These are phyloP conservation scores for Ferdinandea cuprea DNA, from an alignment of 2,888 invertebrate species.

Conservation along the genomic window DNA sequence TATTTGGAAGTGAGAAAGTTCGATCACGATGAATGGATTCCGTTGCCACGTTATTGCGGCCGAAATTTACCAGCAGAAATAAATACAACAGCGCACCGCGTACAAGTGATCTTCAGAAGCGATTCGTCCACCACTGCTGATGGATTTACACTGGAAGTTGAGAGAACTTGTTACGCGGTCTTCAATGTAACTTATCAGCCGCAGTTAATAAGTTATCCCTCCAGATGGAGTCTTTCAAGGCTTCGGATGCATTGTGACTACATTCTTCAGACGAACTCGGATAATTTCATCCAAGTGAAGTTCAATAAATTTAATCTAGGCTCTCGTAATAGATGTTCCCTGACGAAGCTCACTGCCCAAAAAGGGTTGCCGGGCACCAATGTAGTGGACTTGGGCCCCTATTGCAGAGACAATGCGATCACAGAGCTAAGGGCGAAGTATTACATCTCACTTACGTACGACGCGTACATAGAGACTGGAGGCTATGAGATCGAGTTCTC, in stretches of 20 bases:
- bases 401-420: conserved; percentile 83
- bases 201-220: conserved; percentile 87
- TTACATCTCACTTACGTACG: conserved; percentile 83
- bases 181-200: conserved; percentile 84
- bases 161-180: conserved; percentile 88
- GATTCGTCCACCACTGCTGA: conserved; percentile 87
- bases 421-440: conserved; percentile 78
- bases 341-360: conserved; percentile 14
- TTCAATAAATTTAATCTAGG: conserved; percentile 85
- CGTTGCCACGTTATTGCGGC: conserved; percentile 87
- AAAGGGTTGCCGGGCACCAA: conserved; percentile 10
- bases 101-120: conserved; percentile 89
- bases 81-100: conserved; percentile 86
- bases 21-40: conserved; percentile 82
- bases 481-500: conserved; percentile 83
- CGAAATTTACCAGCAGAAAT: conserved; percentile 84
- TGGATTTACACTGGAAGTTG: conserved; percentile 88
- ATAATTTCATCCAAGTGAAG: conserved; percentile 84
- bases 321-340: conserved; percentile 17
- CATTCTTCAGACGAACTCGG: conserved; percentile 83
- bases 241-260: conserved; percentile 86
- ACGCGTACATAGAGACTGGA: background rate
- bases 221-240: conserved; percentile 86
- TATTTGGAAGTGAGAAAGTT: conserved; percentile 87
- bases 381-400: conserved; percentile 74